Percentiles rank a stretch among this genome's conserved stretches.
These are phyloP conservation scores for Lota lota DNA, from an alignment of 2,113 vertebrate genomes.

Conservation along the genomic window DNA sequence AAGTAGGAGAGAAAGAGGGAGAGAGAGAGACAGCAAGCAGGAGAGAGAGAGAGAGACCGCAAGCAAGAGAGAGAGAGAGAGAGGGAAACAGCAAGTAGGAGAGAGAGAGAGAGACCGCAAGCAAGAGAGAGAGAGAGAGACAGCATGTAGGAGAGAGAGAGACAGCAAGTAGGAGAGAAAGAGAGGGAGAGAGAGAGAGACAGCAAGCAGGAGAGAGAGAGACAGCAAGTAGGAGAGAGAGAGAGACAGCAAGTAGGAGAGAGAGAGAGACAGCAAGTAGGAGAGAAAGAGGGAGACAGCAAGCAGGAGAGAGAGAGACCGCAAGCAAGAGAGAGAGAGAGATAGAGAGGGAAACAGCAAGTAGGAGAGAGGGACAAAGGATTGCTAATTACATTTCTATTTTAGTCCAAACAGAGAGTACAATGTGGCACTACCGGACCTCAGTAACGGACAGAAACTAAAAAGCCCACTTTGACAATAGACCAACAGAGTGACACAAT, in stretches of 20 bases:
- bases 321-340: not conserved
- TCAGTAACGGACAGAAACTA: not conserved
- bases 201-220: not conserved
- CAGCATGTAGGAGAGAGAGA: slow-evolving; percentile 18
- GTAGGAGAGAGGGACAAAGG: not conserved
- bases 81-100: not conserved
- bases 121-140: slow-evolving; percentile 9
- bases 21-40: slow-evolving; percentile 13
- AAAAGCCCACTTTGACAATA: not conserved
- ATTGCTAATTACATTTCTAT: not conserved
- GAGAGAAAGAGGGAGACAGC: not conserved
- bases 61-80: not conserved
- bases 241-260: slow-evolving; percentile 18
- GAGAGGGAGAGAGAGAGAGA: slow-evolving; percentile 5
- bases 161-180: not conserved
- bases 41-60: not conserved
- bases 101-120: not conserved
- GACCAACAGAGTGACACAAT: too few species aligned
- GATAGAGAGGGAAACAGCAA: not conserved
- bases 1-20: slow-evolving; percentile 6
- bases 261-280: slow-evolving; percentile 13
- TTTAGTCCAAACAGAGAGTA: not conserved
- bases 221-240: slow-evolving; percentile 4
- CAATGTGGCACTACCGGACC: not conserved
- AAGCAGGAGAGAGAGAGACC: not conserved